These are phyloP conservation scores for Periparus ater DNA, from an alignment of 2,797 vertebrate species.

Conservation along the genomic window DNA sequence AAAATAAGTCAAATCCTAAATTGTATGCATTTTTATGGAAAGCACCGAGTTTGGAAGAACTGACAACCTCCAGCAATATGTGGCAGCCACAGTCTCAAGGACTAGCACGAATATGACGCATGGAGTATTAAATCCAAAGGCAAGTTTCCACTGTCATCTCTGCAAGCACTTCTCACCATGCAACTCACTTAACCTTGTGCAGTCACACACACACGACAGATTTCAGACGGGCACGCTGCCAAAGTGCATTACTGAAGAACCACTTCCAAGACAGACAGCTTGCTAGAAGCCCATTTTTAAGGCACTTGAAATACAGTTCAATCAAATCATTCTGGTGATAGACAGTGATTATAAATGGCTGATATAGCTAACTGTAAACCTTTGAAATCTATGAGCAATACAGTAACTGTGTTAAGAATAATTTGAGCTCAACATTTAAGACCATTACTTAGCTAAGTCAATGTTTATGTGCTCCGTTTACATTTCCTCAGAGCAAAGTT, in stretches of 20 bases:
- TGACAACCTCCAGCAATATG: background rate
- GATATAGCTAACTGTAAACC: background rate
- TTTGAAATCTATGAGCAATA: background rate
- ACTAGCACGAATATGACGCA: background rate
- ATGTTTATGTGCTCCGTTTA: background rate
- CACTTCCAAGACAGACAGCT: background rate
- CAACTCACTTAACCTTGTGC: background rate
- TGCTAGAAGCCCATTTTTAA: background rate
- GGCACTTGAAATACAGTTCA: background rate
- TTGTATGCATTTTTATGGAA: background rate
- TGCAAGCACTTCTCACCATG: background rate
- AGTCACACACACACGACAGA: background rate
- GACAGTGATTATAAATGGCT: background rate
- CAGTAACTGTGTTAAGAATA: background rate
- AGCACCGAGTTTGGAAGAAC: background rate
- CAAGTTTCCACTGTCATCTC: constrained; percentile 38
- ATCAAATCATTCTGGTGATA: background rate
- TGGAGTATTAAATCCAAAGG: background rate
- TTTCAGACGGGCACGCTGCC: background rate
- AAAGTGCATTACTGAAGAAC: background rate
- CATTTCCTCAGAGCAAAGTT: background rate
- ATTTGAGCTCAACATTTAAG: background rate
- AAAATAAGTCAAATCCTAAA: background rate
- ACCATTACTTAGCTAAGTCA: background rate
- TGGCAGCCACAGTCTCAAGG: background rate